These are phyloP conservation scores for Tipula confusa DNA, from an alignment of 2,888 invertebrate species.

Conservation along the genomic window DNA sequence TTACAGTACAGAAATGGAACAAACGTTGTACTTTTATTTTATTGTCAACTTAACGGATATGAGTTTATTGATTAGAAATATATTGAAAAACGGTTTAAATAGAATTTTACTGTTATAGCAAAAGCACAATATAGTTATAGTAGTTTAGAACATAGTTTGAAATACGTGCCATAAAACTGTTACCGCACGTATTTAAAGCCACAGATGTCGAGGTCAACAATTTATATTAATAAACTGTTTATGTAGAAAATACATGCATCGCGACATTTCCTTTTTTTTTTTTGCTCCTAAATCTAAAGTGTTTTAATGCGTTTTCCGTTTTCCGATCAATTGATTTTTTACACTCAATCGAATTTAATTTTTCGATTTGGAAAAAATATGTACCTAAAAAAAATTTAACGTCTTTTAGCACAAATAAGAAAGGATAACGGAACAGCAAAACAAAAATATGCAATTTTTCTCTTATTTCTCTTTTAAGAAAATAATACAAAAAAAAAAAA, in stretches of 20 bases:
- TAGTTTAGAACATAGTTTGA: no score
- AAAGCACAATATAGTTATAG: no score
- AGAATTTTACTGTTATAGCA: no score
- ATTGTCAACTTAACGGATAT: no score
- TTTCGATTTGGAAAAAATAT: neutral
- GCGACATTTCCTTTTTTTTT: neutral
- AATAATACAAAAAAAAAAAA: neutral
- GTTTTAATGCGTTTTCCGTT: neutral
- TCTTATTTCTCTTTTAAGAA: constrained; percentile 3
- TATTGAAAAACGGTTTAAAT: no score
- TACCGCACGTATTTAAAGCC: no score
- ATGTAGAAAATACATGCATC: neutral
- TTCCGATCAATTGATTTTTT: neutral
- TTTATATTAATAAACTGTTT: neutral
- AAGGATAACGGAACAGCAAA: neutral
- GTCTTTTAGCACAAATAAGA: neutral
- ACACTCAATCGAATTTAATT: constrained; percentile 14
- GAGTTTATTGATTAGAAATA: no score
- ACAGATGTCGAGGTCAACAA: neutral
- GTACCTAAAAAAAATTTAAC: neutral
- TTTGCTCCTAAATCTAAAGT: neutral
- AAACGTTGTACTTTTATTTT: no score
- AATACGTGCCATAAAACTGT: no score
- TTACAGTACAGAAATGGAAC: no score
- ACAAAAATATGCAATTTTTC: neutral